Evolutionary conservation across 2,888 invertebrate genomes (phyloP).

Genomic region (Cephonodes hylas): DNA sequence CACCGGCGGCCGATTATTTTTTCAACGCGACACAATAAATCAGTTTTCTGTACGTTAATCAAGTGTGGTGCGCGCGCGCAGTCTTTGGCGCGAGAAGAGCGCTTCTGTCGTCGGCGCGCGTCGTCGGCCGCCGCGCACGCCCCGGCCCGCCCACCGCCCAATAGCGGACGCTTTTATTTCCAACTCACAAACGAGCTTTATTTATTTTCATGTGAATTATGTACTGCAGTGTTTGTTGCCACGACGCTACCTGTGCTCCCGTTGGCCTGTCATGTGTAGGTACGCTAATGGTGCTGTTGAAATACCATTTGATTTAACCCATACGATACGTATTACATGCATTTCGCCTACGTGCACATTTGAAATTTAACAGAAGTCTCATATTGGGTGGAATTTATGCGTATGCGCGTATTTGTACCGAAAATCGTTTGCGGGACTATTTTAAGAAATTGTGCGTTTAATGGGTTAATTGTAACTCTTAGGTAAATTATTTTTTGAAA

Average conservation of each 20-base stretch:
- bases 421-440: background rate
- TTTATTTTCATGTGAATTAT: conserved; percentile 61
- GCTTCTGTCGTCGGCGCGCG: conserved; percentile 92
- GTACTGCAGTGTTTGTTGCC: conserved; percentile 50
- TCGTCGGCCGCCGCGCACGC: conserved; percentile 42
- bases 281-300: conserved; percentile 40
- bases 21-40: conserved; percentile 79
- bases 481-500: no score
- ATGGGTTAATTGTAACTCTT: no score
- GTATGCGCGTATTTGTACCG: background rate
- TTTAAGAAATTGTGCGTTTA: background rate
- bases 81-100: conserved; percentile 71
- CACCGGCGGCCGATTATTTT: conserved; percentile 68
- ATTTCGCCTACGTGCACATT: conserved; percentile 25
- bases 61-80: conserved; percentile 61
- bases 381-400: background rate
- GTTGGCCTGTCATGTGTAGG: conserved; percentile 21
- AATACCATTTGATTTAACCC: conserved; percentile 43
- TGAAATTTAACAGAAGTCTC: conserved; percentile 7
- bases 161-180: conserved; percentile 39
- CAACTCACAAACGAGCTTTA: conserved; percentile 37
- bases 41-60: conserved; percentile 75
- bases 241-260: conserved; percentile 37
- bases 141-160: conserved; percentile 63
- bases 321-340: conserved; percentile 26